phyloP scores from a whole-genome alignment of 2,113 vertebrate genomes.

The Acrocephalus kingi region DNA sequence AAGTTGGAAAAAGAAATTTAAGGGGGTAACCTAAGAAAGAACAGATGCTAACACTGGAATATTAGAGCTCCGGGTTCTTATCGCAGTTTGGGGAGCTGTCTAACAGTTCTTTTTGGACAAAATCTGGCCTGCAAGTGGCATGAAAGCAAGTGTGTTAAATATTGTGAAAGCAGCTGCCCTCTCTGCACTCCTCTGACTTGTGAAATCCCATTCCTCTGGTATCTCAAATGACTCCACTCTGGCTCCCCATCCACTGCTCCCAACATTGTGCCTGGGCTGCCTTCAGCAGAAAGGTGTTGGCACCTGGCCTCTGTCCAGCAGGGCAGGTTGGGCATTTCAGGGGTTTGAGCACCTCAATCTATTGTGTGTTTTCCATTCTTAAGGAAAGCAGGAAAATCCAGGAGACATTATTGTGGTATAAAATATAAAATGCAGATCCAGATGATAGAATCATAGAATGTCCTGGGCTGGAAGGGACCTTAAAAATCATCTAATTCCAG shows the following conservation, averaged over 20 bases:
- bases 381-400: not conserved
- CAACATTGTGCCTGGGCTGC: fast-evolving
- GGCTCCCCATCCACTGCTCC: not conserved
- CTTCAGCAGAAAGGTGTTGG: not conserved
- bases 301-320: not conserved
- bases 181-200: not conserved
- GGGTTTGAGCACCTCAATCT: not conserved
- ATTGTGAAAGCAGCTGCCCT: not conserved
- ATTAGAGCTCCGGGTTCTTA: constrained; percentile 20
- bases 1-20: constrained; percentile 34
- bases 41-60: constrained; percentile 48
- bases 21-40: constrained; percentile 51
- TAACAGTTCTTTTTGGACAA: not conserved
- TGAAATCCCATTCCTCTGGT: not conserved
- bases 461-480: not conserved
- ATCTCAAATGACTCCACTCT: not conserved
- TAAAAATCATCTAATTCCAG: not conserved
- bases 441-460: not conserved
- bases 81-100: constrained; percentile 26
- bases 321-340: not conserved
- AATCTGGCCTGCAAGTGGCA: constrained; percentile 31
- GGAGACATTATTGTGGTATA: not conserved
- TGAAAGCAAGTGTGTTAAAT: constrained; percentile 22
- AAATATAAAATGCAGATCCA: not conserved
- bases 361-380: not conserved